Evolutionary conservation across 2,797 vertebrate genomes (phyloP), one percentile per base, ranked within the genome.

Genomic region (Etheostoma perlongum): DNA sequence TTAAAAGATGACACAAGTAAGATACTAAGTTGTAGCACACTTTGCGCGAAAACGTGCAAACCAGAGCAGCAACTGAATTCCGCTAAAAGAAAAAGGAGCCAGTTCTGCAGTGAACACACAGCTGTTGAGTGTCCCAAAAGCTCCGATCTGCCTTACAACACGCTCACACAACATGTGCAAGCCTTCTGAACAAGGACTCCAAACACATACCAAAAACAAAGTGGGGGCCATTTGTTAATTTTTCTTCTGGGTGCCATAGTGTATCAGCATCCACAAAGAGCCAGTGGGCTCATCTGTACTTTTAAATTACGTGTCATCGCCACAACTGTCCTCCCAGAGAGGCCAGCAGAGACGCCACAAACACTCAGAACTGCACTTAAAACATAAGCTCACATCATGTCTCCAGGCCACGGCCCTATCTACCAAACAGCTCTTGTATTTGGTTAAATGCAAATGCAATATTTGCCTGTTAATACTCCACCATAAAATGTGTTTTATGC

Each of bases 201-300:
- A 46, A 71, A 82, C 63, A 36, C 19, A 63, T 58, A 75, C 67
- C 64, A 42, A 77, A 85, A 82, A 78, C 69, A 71, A 74, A 74
- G 65, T 67, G 61, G 52, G 54, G 61, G 78, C 75, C 74, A 72
- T 86, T 87, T 86, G 82, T 78, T 86, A 77, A 83, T 87, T 89
- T 72, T 70, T 21, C 81, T 54, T 78, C 58, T 15, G 62, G 42
- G 72, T 89, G 90, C 79, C 91, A 88, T 72, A 55, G 76, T 14
- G 85, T 60, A 89, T 93, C 90, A 93, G 82, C 74, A 58, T 93
- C 89, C 67, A 15, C 81, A 33, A 46, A 73, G 78, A 67, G 88
- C 90, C 88, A 47, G 46, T 77, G 80, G 88, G 83, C 87, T 93
- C 89, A 88, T 94, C 90, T 92, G 90, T 89, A 85, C 89, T 91